A percentile compares a stretch with the other conserved stretches of the same genome.
Evolutionary conservation across 2,113 vertebrate genomes (phyloP).

Genomic region (Verasper variegatus): DNA sequence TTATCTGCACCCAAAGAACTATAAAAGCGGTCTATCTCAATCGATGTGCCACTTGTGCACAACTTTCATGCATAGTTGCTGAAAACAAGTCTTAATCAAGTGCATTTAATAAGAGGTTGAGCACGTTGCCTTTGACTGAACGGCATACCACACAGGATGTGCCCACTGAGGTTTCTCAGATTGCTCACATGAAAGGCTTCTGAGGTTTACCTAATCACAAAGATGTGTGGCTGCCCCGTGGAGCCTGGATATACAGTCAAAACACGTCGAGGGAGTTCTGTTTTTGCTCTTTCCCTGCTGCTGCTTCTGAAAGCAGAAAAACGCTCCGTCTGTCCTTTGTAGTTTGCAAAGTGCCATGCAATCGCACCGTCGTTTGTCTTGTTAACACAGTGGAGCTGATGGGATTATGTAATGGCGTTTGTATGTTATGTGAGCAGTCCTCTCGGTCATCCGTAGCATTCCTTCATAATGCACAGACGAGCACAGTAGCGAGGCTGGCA

Average conservation of each 20-base stretch:
- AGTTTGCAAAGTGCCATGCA: constrained; percentile 41
- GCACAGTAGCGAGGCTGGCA: constrained; percentile 6
- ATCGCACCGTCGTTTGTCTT: constrained; percentile 52
- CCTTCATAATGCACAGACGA: constrained; percentile 42
- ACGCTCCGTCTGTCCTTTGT: constrained; percentile 23
- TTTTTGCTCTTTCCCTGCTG: constrained; percentile 42
- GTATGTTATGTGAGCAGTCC: constrained; percentile 57
- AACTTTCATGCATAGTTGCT: constrained; percentile 41
- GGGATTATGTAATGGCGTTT: constrained; percentile 67
- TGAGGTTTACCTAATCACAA: constrained; percentile 77
- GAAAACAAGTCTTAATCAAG: constrained; percentile 58
- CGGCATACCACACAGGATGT: constrained; percentile 71
- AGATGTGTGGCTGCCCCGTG: constrained; percentile 67
- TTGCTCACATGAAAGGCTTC: constrained; percentile 73
- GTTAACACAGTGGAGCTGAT: constrained; percentile 61
- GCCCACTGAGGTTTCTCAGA: constrained; percentile 69
- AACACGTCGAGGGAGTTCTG: constrained; percentile 59
- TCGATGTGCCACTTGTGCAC: constrained; percentile 13
- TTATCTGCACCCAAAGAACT: constrained; percentile 46
- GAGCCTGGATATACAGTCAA: constrained; percentile 62
- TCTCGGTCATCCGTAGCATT: constrained; percentile 55
- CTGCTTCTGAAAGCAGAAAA: constrained; percentile 28
- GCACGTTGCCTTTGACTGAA: constrained; percentile 64
- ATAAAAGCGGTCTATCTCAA: constrained; percentile 14
- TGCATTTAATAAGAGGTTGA: constrained; percentile 70